Percentiles rank a stretch among this genome's conserved stretches.
Evolutionary conservation across 2,888 invertebrate species (phyloP).

Genomic region (Buathra laborator): DNA sequence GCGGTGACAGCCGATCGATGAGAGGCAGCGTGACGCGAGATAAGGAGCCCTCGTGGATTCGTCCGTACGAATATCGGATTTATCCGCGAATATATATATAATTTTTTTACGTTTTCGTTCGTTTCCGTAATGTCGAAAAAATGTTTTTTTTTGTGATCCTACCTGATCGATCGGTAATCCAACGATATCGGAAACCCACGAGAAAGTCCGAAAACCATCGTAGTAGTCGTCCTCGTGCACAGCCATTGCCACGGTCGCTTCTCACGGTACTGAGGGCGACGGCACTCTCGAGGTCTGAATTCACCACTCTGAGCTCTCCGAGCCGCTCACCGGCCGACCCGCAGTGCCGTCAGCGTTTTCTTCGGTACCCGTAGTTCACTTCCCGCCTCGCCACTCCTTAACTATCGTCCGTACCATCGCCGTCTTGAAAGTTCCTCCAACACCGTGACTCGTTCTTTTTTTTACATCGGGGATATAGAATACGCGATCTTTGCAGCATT

Average conservation of each 20-base stretch:
- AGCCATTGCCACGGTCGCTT: constrained; percentile 72
- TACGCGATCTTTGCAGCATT: no score
- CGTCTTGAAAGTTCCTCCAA: neutral
- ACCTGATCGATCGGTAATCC: constrained; percentile 93
- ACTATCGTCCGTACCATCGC: neutral
- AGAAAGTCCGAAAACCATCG: constrained; percentile 90
- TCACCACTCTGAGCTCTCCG: constrained; percentile 25
- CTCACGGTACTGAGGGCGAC: constrained; percentile 59
- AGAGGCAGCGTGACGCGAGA: constrained; percentile 55
- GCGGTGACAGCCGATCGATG: constrained; percentile 54
- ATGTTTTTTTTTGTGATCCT: constrained; percentile 80
- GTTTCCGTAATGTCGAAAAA: no score
- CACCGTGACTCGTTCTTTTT: neutral
- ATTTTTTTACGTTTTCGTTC: neutral
- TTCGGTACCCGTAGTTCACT: constrained; percentile 7
- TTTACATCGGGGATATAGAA: no score
- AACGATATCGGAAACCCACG: constrained; percentile 89
- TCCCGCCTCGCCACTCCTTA: constrained; percentile 29
- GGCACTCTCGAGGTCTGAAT: constrained; percentile 52
- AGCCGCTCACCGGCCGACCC: constrained; percentile 42
- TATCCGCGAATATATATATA: no score
- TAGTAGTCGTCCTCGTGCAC: constrained; percentile 86
- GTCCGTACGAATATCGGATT: neutral
- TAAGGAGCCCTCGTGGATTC: constrained; percentile 13
- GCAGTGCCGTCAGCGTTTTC: constrained; percentile 27